Base-by-base conservation (phyloP, 2,113 vertebrate species). In the Petroica traversi region DNA sequence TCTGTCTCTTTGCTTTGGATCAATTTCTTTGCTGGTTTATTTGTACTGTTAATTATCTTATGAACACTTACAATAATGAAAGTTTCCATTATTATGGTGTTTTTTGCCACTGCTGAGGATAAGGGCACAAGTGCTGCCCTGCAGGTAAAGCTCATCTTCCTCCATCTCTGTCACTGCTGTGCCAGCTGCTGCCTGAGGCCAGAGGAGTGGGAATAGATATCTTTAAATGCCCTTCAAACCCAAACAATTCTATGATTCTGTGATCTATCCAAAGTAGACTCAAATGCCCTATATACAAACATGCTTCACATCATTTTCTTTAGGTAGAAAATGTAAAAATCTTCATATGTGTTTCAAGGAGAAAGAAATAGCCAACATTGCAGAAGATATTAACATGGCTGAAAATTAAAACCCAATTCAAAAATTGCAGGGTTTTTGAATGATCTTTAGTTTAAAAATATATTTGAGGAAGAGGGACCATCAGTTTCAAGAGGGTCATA, bases 21-120 rank as follows among this genome's bases (percentile, higher is more conserved):
- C 88, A 57, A 82, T 89, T 67, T 93, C 61, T 76, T 82, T 2
- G 0, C 19, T 72, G 77, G 17, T 67, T 94, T 89, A 91, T 85
- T 93, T 91, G 52, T 48, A n/a, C 40, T 57, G 69, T 74, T 91
- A 91, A 93, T 96, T 93, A 45, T 75, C 41, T 83, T 80, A 71
- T 25, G 48, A 91, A 71, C 64, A 66, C 59, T 92, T 92, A 64
- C 4, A 52, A 36, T 78, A 91, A 91, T 58, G 34, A 75, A 94
- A 48, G 59, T 85, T 41, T 12, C 59, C 8, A 1, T 58, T 72
- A 58, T 36, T n/a, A 40, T 1, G 18, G 45, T 9, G 23, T 17
- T 93, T 96, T 89, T 90, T 85, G 88, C 45, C 84, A 74, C 12
- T 40, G 41, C 49, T 62, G 40, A 69, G 94, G 89, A 63, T 82